Base-by-base conservation (phyloP, 2,797 vertebrate species). In the Phaenicophaeus curvirostris region DNA sequence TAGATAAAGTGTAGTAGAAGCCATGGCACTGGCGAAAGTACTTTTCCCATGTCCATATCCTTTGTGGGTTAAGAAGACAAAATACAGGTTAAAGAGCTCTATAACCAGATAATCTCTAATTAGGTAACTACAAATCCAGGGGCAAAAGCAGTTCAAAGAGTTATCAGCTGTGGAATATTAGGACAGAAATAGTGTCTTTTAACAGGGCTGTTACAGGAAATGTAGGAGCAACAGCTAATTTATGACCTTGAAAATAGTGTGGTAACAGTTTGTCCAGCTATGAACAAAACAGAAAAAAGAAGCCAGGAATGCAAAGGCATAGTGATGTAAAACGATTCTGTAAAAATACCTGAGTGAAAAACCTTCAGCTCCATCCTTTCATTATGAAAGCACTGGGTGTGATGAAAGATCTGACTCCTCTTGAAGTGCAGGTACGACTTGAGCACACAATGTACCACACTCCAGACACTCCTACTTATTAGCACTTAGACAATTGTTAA, bases 401-500 rank as follows among this genome's bases (percentile, higher is more conserved):
- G 33, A 76, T 55, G 10, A 48, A 89, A 39, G 35, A 51, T 35
- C n/a, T 76, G 16, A 6, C 61, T 90, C 27, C n/a, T 67, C 28
- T 78, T 82, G 31, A 74, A 93, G 37, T 1, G 0, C 21, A 54
- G 48, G 59, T 71, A 82, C 0, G 0, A 72, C 48, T 37, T n/a
- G 13, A 88, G 69, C 20, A 80, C 15, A 4, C 4, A 1, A 96
- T 90, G 28, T 25, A 68, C 59, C 39, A 11, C 33, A 27, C 37
- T 89, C 35, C 54, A 79, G 73, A 72, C 65, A 61, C 35, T 79
- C 51, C 44, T 65, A 65, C 62, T 83, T 87, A 77, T 71, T 55
- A 89, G 39, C 72, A 41, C 42, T 82, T 72, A 72, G 42, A 88
- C 78, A 95, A 85, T 30, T 65, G 79, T 80, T 87, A 86, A 80